phyloP scores from a whole-genome alignment of 1,140 invertebrate species.

The Lepidurus arcticus region DNA sequence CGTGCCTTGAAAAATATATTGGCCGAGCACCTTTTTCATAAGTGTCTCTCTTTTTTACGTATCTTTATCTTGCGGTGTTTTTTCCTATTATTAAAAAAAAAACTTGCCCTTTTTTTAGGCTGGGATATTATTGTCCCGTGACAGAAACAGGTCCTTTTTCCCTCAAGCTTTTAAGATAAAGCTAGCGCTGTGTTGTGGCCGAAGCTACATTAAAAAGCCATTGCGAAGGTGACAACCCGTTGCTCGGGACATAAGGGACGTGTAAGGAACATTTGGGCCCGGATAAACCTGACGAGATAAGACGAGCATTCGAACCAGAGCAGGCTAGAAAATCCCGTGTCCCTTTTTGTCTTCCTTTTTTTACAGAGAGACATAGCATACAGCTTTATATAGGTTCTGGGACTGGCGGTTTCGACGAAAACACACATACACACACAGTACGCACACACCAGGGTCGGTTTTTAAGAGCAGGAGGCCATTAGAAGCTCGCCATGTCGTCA shows the following conservation, averaged over 20 bases:
- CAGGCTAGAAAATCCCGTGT: neutral
- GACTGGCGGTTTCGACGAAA: neutral
- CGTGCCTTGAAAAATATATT: too few relatives aligned
- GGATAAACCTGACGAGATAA: neutral
- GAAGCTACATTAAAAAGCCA: neutral
- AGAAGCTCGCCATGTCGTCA: slow-evolving; percentile 13
- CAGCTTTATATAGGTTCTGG: neutral
- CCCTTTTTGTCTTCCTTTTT: neutral
- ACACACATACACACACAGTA: neutral
- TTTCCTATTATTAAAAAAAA: neutral
- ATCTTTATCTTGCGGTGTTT: neutral
- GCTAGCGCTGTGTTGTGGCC: slow-evolving; percentile 12
- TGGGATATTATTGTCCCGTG: neutral
- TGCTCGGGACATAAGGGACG: neutral
- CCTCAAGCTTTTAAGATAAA: slow-evolving; percentile 6
- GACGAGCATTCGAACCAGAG: neutral
- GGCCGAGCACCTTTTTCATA: too few relatives aligned
- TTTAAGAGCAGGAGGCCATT: slow-evolving; percentile 2
- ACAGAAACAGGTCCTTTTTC: neutral
- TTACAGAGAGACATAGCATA: neutral
- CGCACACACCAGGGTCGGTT: neutral
- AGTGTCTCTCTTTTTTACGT: neutral
- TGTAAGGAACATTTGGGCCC: neutral
- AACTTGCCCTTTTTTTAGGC: neutral
- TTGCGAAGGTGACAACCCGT: slow-evolving; percentile 5